Conservation (phyloP, 2,888 invertebrate species). For the Tuta absoluta region DNA sequence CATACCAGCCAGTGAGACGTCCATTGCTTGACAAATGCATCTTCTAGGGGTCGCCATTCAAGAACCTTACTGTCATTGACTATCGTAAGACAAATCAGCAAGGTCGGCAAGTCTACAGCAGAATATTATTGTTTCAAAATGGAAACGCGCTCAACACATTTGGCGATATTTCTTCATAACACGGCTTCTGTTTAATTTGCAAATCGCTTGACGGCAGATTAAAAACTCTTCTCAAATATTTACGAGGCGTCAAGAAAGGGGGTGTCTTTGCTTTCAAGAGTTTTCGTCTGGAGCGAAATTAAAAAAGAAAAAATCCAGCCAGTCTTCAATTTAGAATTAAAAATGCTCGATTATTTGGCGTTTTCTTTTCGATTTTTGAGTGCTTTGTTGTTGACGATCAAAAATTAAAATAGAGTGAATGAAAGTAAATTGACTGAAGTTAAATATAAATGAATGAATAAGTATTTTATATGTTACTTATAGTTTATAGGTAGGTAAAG, state of each 20-base stretch:
- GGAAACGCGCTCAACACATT: constrained; percentile 51
- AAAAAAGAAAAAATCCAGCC: constrained; percentile 23
- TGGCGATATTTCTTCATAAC: constrained; percentile 78
- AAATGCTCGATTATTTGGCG: not conserved
- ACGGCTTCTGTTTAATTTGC: constrained; percentile 79
- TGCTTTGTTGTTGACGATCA: constrained; percentile 21
- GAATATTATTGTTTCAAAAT: constrained; percentile 33
- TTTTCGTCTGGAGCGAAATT: constrained; percentile 22
- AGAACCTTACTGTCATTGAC: no score
- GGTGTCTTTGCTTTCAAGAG: constrained; percentile 30
- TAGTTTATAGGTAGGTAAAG: no score
- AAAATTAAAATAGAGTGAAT: constrained; percentile 8
- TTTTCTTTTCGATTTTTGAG: constrained; percentile 15
- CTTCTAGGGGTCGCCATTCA: no score
- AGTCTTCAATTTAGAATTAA: constrained; percentile 21
- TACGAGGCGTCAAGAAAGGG: constrained; percentile 47
- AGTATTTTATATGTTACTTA: no score
- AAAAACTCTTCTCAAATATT: constrained; percentile 79
- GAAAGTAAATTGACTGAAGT: not conserved
- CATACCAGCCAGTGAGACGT: no score
- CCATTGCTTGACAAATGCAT: no score
- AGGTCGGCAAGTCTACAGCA: not conserved
- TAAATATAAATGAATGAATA: not conserved
- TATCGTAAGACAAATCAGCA: no score
- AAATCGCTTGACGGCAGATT: constrained; percentile 80